A percentile compares a stretch with the other conserved stretches of the same genome.
These are phyloP conservation scores for Cybosia mesomella DNA, from an alignment of 2,888 invertebrate genomes.

Conservation along the genomic window DNA sequence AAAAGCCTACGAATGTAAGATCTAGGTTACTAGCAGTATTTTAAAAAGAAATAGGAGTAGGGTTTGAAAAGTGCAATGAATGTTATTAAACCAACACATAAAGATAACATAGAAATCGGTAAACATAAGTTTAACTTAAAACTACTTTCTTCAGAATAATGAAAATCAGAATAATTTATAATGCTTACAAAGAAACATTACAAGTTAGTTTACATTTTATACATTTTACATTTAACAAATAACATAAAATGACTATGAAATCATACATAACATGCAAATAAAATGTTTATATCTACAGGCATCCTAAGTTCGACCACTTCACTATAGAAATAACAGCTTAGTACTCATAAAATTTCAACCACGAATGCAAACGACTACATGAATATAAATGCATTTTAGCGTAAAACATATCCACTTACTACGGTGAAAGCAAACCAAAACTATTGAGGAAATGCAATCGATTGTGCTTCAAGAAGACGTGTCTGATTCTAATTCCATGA, in stretches of 20 bases:
- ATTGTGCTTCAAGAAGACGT: conserved; percentile 27
- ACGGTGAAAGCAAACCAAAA: conserved; percentile 51
- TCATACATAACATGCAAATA: conserved; percentile 45
- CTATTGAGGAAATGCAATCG: conserved; percentile 36
- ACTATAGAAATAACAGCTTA: conserved; percentile 51
- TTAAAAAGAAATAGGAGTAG: too few species aligned
- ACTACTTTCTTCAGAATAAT: conserved; percentile 33
- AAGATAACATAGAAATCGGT: not conserved
- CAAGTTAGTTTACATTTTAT: conserved; percentile 51
- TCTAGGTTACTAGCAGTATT: too few species aligned
- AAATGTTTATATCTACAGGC: conserved; percentile 41
- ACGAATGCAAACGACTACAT: conserved; percentile 55
- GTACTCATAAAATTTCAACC: conserved; percentile 47
- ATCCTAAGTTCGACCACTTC: conserved; percentile 47
- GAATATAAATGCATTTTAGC: conserved; percentile 57
- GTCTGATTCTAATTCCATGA: conserved; percentile 21
- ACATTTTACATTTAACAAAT: conserved; percentile 53
- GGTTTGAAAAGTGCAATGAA: too few species aligned
- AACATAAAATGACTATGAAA: conserved; percentile 49
- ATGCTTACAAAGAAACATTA: conserved; percentile 39
- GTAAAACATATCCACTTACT: conserved; percentile 46
- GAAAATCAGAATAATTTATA: conserved; percentile 42
- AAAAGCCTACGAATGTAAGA: too few species aligned
- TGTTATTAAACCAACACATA: not conserved
- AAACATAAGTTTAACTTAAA: conserved; percentile 12